Percentiles rank a stretch among this genome's conserved stretches.
Evolutionary conservation across 2,797 vertebrate genomes (phyloP).

Genomic region (Capromys pilorides): DNA sequence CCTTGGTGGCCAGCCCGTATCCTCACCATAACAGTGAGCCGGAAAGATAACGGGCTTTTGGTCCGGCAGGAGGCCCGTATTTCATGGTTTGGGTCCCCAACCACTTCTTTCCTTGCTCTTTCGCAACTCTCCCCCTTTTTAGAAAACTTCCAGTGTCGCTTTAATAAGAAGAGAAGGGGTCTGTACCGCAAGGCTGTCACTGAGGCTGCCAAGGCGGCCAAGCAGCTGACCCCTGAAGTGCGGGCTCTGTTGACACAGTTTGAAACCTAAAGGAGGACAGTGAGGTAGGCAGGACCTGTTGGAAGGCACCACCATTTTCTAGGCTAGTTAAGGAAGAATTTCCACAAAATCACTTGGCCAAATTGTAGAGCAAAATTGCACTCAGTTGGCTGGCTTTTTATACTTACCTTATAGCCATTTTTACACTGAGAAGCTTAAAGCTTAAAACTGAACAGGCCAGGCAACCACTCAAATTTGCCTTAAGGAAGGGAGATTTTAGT

Average conservation of each 20-base stretch:
- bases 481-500: conserved; percentile 76
- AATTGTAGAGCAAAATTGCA: conserved; percentile 71
- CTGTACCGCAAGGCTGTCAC: conserved; percentile 98
- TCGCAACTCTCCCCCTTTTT: conserved; percentile 96
- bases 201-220: conserved; percentile 97
- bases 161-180: conserved; percentile 99
- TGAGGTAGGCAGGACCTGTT: conserved; percentile 87
- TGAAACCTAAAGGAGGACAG: conserved; percentile 92
- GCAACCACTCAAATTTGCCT: conserved; percentile 81
- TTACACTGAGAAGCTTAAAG: conserved; percentile 73
- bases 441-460: conserved; percentile 78
- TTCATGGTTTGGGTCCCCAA: conserved; percentile 98
- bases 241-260: conserved; percentile 97
- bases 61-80: conserved; percentile 96
- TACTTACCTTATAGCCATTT: conserved; percentile 67
- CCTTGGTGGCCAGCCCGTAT: conserved; percentile 99
- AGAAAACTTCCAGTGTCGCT: conserved; percentile 98
- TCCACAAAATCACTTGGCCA: conserved; percentile 74
- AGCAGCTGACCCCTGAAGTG: conserved; percentile 92
- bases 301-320: conserved; percentile 79
- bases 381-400: conserved; percentile 83
- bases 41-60: conserved; percentile 93
- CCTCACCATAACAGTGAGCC: conserved; percentile 94
- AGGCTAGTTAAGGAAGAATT: conserved; percentile 81
- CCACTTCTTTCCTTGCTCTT: conserved; percentile 96